Evolutionary conservation across 2,113 vertebrate species (phyloP), one percentile per base, ranked within the genome.

Genomic region (Rhipidura dahli): DNA sequence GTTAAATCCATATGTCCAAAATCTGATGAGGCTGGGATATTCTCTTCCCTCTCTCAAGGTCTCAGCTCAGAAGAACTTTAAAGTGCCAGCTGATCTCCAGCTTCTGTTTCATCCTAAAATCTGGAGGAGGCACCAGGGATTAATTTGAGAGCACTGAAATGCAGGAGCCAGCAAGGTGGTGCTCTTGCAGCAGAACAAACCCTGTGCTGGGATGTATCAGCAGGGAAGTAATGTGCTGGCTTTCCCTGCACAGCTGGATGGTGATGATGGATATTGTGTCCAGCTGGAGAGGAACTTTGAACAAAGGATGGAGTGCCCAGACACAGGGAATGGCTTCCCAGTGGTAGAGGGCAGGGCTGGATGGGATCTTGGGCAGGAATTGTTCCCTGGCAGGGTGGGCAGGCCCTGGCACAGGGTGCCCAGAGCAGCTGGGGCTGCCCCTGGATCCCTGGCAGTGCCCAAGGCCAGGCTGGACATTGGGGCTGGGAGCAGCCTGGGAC

Each of bases 151-250:
- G 39, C 59, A 5, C 40, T 60, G 33, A 7, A 3, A 15, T 22
- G 33, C 59, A 3, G 3, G 7, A 44, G 39, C 35, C 92, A 84
- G 61, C 39, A 6, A 66, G 63, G 78, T 83, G 82, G 31, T 63
- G 86, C 77, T 92, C 47, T 23, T 63, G 68, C 53, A 68, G 49
- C 8, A 5, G 44, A 90, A 33, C 40, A 39, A 60, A 6, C 11
- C 40, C 16, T 0, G 1, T 40, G 13, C 77, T 37, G 30, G 61
- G 53, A 6, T 47, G 1, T 14, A 9, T 31, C 35, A 23, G 40
- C 54, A 31, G 35, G 21, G 27, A 16, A n/a, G 26, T 2, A 0
- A 7, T 7, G 28, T 21, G 33, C 7, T 5, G 6, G 44, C 49
- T 63, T 73, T 40, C 13, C 35, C 44, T 39, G 5, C 51, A 1